These are phyloP conservation scores for Nomada ferruginata DNA, from an alignment of 2,888 invertebrate species.

Conservation along the genomic window DNA sequence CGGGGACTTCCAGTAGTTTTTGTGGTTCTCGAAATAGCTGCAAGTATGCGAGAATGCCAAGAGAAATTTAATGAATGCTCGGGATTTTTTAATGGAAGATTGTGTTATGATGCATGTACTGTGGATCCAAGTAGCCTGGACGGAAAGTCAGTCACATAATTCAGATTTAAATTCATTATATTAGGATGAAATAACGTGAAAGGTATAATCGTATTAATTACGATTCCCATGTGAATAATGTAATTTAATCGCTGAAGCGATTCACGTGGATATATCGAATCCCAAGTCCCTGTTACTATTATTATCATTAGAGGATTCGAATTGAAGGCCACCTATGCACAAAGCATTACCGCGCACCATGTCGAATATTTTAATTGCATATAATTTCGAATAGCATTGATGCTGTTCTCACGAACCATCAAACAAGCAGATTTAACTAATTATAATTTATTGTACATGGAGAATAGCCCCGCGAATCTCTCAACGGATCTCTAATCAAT, in stretches of 20 bases:
- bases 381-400: neutral
- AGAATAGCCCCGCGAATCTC: neutral
- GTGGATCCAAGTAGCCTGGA: too few relatives aligned
- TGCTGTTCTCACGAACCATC: neutral
- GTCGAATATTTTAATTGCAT: conserved; percentile 11
- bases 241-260: neutral
- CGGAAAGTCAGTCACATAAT: too few relatives aligned
- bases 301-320: neutral
- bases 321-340: neutral
- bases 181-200: too few relatives aligned
- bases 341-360: neutral
- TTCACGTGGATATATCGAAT: neutral
- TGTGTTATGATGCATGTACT: too few relatives aligned
- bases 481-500: too few relatives aligned
- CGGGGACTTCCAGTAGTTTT: conserved; percentile 57
- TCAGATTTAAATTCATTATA: too few relatives aligned
- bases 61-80: too few relatives aligned
- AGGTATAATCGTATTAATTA: too few relatives aligned
- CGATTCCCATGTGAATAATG: neutral
- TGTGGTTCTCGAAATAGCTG: conserved; percentile 74
- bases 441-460: neutral
- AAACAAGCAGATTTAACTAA: conserved; percentile 1
- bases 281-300: neutral
- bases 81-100: too few relatives aligned
- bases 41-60: neutral